Evolutionary conservation across 2,888 invertebrate genomes (phyloP), one percentile per base, ranked within the genome.

Genomic region (Lepidocyrtoides sp.): DNA sequence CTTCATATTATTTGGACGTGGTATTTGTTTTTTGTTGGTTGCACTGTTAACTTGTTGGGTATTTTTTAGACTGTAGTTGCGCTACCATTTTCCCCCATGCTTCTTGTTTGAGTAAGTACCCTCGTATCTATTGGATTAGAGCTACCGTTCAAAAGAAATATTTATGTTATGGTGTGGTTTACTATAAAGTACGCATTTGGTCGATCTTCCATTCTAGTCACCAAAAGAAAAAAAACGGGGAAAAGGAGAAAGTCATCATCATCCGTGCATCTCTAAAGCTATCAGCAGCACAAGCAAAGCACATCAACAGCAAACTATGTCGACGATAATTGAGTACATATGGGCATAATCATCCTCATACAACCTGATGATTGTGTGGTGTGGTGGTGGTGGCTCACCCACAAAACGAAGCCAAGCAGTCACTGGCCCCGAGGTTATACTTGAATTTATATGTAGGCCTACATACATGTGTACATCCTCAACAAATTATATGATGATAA

Each of bases 261-360:
- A 72, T n/a, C n/a, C n/a, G 5, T 57, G 44, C 23, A 75, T 85
- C 60, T 85, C 10, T 57, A 57, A 75, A 85, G n/a, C 72, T 75
- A 75, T 75, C 85, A 85, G 54, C 84, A 51, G 1, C 32, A 60
- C 66, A 14, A 69, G 69, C 1, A 69, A 41, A 14, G 29, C n/a
- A 66, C 14, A 20, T 14, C n/a, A n/a, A 14, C 10, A 63, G 44
- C 32, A 51, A 81, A 72, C 66, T 66, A 66, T 26, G 60, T 66
- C 63, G 83, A 82, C 29, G 51, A 72, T 72, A 84, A 72, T 72
- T 72, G 84, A 36, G 84, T 72, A 84, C 84, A 84, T 72, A 54
- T 72, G 69, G 84, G 72, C 51, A 84, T 41, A 82, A 41, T 82
- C 20, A 14, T 41, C 63, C 17, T 4, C 17, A 26, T 83, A 72